Percentiles rank a stretch among this genome's conserved stretches.
These are phyloP conservation scores for Taeniopygia guttata DNA, from an alignment of 2,797 vertebrate species.

Conservation along the genomic window DNA sequence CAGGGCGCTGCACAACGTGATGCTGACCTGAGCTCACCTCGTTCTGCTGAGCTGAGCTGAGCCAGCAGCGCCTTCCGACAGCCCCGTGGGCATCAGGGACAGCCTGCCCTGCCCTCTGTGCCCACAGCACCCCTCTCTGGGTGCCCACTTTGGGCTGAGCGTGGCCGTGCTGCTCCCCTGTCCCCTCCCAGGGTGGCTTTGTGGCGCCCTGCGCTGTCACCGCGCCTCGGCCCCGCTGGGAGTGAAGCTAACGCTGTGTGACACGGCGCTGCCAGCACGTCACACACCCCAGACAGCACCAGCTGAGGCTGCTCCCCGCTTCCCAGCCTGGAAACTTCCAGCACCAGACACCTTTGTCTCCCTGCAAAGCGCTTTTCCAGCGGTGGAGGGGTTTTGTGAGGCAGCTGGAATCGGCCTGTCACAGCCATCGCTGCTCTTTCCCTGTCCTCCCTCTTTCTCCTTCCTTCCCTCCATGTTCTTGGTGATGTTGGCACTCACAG, in stretches of 20 bases:
- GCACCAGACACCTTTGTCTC: slow-evolving; percentile 5
- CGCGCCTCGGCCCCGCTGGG: not conserved
- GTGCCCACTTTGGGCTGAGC: not conserved
- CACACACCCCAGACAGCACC: not conserved
- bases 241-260: slow-evolving; percentile 42
- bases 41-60: not conserved
- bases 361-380: not conserved
- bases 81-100: not conserved
- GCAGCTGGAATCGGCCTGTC: not conserved
- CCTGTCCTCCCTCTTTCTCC: too few relatives aligned
- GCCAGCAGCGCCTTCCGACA: not conserved
- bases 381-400: not conserved
- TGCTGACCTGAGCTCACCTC: not conserved
- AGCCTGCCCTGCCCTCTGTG: not conserved
- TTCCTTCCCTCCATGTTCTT: too few relatives aligned
- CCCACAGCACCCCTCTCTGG: not conserved
- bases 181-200: not conserved
- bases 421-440: not conserved
- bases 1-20: not conserved
- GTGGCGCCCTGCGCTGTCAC: not conserved
- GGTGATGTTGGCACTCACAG: too few relatives aligned
- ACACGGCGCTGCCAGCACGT: slow-evolving; percentile 28
- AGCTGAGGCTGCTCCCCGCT: slow-evolving; percentile 40
- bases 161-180: not conserved
- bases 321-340: slow-evolving; percentile 26